Conservation (phyloP, 1,140 invertebrate genomes). For the Heliconius melpomene region DNA sequence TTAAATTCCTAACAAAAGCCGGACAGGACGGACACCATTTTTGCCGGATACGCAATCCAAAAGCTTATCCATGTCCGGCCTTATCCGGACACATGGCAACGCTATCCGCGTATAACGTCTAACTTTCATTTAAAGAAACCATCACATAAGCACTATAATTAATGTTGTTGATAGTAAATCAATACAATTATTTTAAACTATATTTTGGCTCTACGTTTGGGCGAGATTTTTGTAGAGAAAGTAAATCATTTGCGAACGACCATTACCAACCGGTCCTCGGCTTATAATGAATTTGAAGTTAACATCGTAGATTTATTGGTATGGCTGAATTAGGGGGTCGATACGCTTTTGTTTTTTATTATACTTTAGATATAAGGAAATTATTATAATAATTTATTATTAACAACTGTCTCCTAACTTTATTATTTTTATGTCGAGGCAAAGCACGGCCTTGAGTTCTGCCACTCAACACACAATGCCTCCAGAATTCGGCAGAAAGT, state of each 20-base stretch:
- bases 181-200: constrained; percentile 59
- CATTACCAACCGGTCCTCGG: constrained; percentile 62
- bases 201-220: constrained; percentile 53
- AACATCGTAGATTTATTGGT: constrained; percentile 45
- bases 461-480: no score
- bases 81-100: no score
- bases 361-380: background rate
- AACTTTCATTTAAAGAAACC: constrained; percentile 38
- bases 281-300: constrained; percentile 61
- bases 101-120: background rate
- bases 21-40: no score
- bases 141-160: constrained; percentile 22
- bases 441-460: no score
- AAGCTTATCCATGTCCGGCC: no score
- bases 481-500: no score
- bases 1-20: no score
- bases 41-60: no score
- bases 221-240: constrained; percentile 74
- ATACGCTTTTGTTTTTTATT: background rate
- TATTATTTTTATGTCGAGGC: no score
- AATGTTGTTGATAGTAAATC: constrained; percentile 43
- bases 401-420: no score
- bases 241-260: constrained; percentile 70
- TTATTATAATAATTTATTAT: background rate
- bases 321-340: constrained; percentile 11